Percentiles rank a stretch among this genome's conserved stretches.
These are phyloP conservation scores for Hydractinia echinata DNA, from an alignment of 30 jellyfish, hydroid and myxozoan species.

Conservation along the genomic window DNA sequence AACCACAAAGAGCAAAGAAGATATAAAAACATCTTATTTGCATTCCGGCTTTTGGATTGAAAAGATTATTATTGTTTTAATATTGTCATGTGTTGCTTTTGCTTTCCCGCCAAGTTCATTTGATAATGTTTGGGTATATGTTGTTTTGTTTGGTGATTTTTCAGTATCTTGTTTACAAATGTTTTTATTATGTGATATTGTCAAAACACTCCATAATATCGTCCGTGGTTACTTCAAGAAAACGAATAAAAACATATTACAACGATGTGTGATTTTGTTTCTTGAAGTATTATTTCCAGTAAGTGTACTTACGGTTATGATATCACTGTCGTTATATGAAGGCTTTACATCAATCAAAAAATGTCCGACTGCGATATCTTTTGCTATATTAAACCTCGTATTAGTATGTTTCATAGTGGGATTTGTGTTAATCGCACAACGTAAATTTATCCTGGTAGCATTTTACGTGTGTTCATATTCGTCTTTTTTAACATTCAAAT, in stretches of 20 bases:
- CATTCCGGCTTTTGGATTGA: constrained; percentile 94
- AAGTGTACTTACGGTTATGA: background rate
- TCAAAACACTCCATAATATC: constrained; percentile 19
- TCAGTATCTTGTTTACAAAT: constrained; percentile 25
- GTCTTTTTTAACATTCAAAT: background rate
- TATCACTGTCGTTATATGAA: background rate
- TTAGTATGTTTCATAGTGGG: background rate
- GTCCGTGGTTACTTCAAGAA: background rate
- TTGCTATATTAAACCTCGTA: background rate
- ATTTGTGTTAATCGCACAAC: background rate
- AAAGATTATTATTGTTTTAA: constrained; percentile 53
- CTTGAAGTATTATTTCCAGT: background rate
- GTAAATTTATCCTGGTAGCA: background rate
- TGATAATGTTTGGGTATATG: constrained; percentile 63
- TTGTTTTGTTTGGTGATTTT: constrained; percentile 28
- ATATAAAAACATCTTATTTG: background rate
- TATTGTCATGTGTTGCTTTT: constrained; percentile 58
- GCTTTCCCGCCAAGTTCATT: constrained; percentile 83
- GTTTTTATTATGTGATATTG: constrained; percentile 53
- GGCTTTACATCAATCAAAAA: background rate
- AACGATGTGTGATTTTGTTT: background rate
- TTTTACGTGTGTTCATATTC: background rate
- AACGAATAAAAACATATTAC: background rate
- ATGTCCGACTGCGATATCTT: background rate
- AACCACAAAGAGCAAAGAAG: background rate